These are phyloP conservation scores for Girardinichthys multiradiatus DNA, from an alignment of 2,113 vertebrate genomes.

Conservation along the genomic window DNA sequence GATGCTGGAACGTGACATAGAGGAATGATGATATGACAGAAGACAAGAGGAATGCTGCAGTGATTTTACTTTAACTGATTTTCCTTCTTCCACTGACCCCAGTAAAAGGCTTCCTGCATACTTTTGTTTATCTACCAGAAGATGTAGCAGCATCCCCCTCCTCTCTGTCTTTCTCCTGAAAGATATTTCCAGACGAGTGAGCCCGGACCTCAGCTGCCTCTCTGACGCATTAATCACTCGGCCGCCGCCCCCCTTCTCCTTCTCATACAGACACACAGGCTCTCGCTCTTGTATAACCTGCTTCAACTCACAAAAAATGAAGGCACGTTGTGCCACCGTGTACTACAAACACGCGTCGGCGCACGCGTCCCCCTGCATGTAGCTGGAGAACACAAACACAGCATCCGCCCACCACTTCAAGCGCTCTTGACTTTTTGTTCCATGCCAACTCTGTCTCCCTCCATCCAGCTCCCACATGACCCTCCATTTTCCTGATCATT, in stretches of 20 bases:
- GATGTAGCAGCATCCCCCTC: constrained; percentile 34
- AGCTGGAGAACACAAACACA: constrained; percentile 31
- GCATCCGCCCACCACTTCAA: constrained; percentile 60
- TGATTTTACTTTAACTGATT: constrained; percentile 24
- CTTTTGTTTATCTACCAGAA: constrained; percentile 66
- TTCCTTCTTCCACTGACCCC: constrained; percentile 36
- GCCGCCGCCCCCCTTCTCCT: constrained; percentile 56
- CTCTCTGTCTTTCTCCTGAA: constrained; percentile 58
- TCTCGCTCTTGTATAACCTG: constrained; percentile 25
- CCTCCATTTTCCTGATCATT: constrained; percentile 76
- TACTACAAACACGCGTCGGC: constrained; percentile 44
- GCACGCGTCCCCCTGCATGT: constrained; percentile 16
- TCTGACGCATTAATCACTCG: constrained; percentile 77
- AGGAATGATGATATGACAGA: constrained; percentile 29
- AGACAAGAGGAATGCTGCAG: constrained; percentile 42
- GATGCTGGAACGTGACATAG: constrained; percentile 31
- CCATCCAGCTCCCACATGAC: constrained; percentile 67
- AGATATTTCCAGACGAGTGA: constrained; percentile 75
- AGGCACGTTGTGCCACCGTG: constrained; percentile 26
- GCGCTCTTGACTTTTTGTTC: constrained; percentile 55
- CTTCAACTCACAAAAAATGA: constrained; percentile 37
- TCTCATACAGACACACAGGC: constrained; percentile 10
- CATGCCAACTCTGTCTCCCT: constrained; percentile 36
- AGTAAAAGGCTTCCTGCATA: constrained; percentile 28
- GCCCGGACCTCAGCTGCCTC: constrained; percentile 66